Base-by-base conservation (phyloP, 1,140 invertebrate genomes). In the Protaetia brevitarsis region DNA sequence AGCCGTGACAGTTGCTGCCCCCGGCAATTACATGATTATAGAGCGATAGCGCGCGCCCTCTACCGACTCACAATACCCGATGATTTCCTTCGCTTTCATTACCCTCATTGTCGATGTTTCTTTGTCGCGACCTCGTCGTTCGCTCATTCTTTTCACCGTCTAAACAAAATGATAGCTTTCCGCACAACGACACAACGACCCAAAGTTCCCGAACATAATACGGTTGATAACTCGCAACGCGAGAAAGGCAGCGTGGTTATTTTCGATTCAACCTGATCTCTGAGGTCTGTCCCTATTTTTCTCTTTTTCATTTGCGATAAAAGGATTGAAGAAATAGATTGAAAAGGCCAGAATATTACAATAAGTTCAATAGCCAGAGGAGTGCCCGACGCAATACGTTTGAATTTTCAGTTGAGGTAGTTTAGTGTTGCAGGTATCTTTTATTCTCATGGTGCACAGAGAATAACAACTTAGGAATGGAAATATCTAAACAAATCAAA, bases 81-180 rank as follows among this genome's bases (percentile, higher is more conserved):
- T 73, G 73, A 75, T 75, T 75, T 75, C 71, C 72, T 66, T 66
- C 62, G 69, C 71, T 75, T 75, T 75, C 74, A 75, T 75, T 75
- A 75, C 74, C 74, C 70, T 69, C 68, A 75, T 75, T 75, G 74
- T 75, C 65, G 68, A 64, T 28, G 41, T 37, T 60, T 67, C 70
- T 73, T 73, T 74, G 72, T 74, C 62, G 65, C 70, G 66, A 71
- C 64, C 62, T 51, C 16, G 19, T 51, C 41, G 16, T 19, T 41
- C 68, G 60, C 29, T 23, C 59, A 68, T 63, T 69, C 64, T 69
- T 69, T 61, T 61, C 56, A 57, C 57, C 21, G 60, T 41, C 65
- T 57, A 66, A 69, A 66, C 68, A 69, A 69, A 69, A 69, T 69
- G 68, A 69, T 69, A 69, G 68, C 66, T 58, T 70, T 27, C 30